These are phyloP conservation scores for Geopemphigus sp. DNA, from an alignment of 1,140 invertebrate genomes.

Conservation along the genomic window DNA sequence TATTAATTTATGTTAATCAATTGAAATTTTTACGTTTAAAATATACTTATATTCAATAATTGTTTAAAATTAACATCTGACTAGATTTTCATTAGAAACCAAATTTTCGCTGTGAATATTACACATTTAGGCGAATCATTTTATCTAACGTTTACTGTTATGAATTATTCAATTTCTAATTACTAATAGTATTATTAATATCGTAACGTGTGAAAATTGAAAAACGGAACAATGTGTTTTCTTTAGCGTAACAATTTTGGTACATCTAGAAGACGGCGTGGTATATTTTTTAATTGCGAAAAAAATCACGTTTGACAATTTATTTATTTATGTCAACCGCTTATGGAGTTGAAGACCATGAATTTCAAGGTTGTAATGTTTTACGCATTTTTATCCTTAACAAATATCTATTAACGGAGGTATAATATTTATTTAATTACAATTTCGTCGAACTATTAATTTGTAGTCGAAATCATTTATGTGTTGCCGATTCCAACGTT, in stretches of 20 bases:
- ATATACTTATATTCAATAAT: not conserved
- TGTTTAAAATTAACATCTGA: slow-evolving; percentile 9
- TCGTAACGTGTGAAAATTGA: not conserved
- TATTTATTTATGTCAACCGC: slow-evolving; percentile 16
- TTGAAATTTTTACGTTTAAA: not conserved
- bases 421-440: no score
- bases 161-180: not conserved
- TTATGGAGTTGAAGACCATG: slow-evolving; percentile 2
- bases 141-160: not conserved
- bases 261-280: not conserved
- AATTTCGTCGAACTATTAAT: no score
- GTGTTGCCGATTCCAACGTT: no score
- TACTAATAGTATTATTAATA: not conserved
- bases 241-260: not conserved
- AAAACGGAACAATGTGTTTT: not conserved
- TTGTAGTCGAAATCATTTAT: no score
- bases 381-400: not conserved
- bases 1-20: not conserved
- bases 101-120: not conserved
- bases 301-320: slow-evolving; percentile 1
- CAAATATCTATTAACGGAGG: no score
- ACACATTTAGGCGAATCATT: not conserved
- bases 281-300: not conserved
- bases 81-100: not conserved
- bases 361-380: slow-evolving; percentile 20